Conservation (phyloP, 2,888 invertebrate genomes). For the Andrena trimmerana region DNA sequence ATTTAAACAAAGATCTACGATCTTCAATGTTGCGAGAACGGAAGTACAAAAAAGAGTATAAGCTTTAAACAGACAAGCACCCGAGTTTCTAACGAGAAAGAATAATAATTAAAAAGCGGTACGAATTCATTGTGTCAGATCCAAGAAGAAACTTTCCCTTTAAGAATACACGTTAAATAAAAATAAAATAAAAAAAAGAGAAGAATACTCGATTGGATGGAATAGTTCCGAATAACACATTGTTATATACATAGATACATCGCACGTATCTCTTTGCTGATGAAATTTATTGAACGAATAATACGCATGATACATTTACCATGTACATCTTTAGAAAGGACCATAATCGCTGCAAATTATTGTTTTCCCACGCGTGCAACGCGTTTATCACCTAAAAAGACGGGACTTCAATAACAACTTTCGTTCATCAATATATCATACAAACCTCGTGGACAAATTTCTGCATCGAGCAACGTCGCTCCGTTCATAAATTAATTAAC, state of each 20-base stretch:
- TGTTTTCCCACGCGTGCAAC: conserved; percentile 28
- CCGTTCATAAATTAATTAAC: conserved; percentile 40
- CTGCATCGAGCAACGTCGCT: conserved; percentile 54
- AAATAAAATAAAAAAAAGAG: not conserved
- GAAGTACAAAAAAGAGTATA: not conserved
- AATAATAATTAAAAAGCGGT: not conserved
- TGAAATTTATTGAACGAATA: conserved; percentile 53
- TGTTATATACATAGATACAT: conserved; percentile 45
- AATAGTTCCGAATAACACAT: conserved; percentile 49
- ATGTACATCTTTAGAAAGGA: conserved; percentile 51
- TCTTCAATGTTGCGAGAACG: not conserved
- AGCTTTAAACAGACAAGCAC: not conserved
- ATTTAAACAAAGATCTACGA: conserved; percentile 8
- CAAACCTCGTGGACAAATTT: conserved; percentile 56
- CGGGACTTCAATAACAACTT: conserved; percentile 40
- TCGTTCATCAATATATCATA: conserved; percentile 45
- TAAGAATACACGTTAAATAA: conserved; percentile 19
- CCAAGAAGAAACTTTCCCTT: not conserved
- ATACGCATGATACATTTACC: conserved; percentile 57
- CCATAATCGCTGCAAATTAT: conserved; percentile 40
- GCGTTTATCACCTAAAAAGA: conserved; percentile 33
- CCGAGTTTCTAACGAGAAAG: conserved; percentile 5
- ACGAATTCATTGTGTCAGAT: conserved; percentile 19
- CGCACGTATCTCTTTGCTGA: conserved; percentile 39
- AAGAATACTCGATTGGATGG: conserved; percentile 38